Evolutionary conservation across 2,888 invertebrate genomes (phyloP).

Genomic region (Tetranychus piercei): DNA sequence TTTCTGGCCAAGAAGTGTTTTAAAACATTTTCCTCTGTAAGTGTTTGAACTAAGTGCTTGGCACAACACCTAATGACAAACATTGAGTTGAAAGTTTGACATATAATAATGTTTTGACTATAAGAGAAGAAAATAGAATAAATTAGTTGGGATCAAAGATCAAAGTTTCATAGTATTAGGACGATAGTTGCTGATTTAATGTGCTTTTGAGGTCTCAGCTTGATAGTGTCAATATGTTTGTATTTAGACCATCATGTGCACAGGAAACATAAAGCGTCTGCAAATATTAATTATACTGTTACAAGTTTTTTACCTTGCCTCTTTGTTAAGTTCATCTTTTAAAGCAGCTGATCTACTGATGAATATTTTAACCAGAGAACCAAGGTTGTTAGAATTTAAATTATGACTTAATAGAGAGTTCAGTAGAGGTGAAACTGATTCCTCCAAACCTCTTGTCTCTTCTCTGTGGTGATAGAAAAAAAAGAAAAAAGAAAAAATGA

Average conservation of each 20-base stretch:
- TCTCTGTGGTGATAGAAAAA: constrained; percentile 39
- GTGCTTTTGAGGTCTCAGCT: no score
- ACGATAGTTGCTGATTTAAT: no score
- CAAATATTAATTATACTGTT: not conserved
- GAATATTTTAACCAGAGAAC: constrained; percentile 67
- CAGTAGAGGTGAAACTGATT: constrained; percentile 54
- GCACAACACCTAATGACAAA: constrained; percentile 59
- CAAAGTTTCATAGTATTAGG: not conserved
- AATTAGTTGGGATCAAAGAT: not conserved
- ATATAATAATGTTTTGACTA: constrained; percentile 36
- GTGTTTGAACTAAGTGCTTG: constrained; percentile 74
- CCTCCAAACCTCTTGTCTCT: constrained; percentile 61
- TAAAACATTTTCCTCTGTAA: constrained; percentile 68
- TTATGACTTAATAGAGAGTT: constrained; percentile 63
- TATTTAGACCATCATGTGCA: no score
- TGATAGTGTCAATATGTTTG: no score
- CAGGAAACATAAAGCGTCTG: no score
- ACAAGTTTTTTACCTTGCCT: constrained; percentile 44
- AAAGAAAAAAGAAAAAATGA: constrained; percentile 7
- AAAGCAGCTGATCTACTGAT: constrained; percentile 61
- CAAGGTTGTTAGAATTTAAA: constrained; percentile 67
- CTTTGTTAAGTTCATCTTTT: constrained; percentile 34
- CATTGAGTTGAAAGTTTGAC: constrained; percentile 84
- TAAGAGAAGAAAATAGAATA: not conserved
- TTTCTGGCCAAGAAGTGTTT: constrained; percentile 44